phyloP scores from a whole-genome alignment of 2,888 invertebrate genomes.

The Temnothorax unifasciatus region DNA sequence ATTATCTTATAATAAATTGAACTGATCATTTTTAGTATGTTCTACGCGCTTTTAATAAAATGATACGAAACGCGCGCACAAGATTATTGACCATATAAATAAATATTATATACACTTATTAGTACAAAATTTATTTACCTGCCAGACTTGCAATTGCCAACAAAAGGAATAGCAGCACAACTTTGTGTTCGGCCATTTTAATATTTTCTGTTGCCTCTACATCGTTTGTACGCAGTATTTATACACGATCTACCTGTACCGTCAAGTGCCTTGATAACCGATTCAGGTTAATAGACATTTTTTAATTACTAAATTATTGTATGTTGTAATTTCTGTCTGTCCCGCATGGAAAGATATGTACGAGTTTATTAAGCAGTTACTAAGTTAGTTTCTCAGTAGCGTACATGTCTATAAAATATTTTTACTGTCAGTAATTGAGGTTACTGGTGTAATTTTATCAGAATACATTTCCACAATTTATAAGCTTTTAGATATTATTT shows the following conservation, averaged over 20 bases:
- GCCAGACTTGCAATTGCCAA: not conserved
- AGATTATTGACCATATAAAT: not conserved
- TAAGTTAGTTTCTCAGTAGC: not conserved
- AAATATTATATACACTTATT: slow-evolving; percentile 15
- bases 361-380: not conserved
- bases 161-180: not conserved
- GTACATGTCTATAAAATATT: not conserved
- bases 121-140: not conserved
- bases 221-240: not conserved
- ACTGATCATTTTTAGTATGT: not conserved
- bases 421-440: not conserved
- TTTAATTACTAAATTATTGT: not conserved
- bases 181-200: not conserved
- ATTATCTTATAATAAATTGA: not conserved
- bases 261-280: not conserved
- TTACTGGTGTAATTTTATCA: not conserved
- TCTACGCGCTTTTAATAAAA: not conserved
- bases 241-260: not conserved
- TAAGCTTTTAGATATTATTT: not conserved
- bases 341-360: not conserved
- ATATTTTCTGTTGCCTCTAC: not conserved
- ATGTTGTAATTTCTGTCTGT: not conserved
- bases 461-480: not conserved
- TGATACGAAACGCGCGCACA: not conserved
- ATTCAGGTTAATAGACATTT: slow-evolving; percentile 3